Conservation (phyloP, 2,888 invertebrate species). For the Nycteola revayana region DNA sequence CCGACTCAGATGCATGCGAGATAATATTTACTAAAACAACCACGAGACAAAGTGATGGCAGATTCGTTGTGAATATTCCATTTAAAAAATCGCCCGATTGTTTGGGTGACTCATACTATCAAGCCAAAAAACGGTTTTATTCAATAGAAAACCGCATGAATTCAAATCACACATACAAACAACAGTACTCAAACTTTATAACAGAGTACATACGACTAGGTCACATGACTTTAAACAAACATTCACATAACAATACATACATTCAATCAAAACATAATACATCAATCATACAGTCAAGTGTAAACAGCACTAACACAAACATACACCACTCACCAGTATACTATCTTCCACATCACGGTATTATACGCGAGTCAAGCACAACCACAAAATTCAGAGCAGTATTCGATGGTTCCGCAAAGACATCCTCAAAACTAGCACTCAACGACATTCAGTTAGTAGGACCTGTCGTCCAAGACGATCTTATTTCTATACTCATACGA, state of each 20-base stretch:
- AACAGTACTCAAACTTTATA: neutral
- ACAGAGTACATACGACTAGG: neutral
- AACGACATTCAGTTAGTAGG: neutral
- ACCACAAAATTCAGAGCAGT: neutral
- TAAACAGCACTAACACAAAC: no score
- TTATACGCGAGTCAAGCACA: no score
- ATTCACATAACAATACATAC: no score
- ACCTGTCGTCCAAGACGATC: slow-evolving; percentile 1
- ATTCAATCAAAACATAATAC: no score
- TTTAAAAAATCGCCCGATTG: no score
- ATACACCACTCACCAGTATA: neutral
- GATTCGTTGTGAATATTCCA: slow-evolving; percentile 1
- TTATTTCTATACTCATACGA: neutral
- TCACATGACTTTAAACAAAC: slow-evolving; percentile 2
- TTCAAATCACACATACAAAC: neutral
- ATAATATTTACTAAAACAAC: neutral
- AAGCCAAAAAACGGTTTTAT: slow-evolving; percentile 1
- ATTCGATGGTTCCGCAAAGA: neutral
- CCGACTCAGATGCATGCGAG: neutral
- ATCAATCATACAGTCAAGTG: no score
- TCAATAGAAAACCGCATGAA: slow-evolving; percentile 1
- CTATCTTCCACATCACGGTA: slow-evolving; percentile 1
- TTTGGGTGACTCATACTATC: slow-evolving; percentile 1
- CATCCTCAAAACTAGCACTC: neutral
- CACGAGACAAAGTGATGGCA: neutral